These are phyloP conservation scores for Drosophila meridionalis DNA, from an alignment of 2,888 invertebrate genomes.

Conservation along the genomic window DNA sequence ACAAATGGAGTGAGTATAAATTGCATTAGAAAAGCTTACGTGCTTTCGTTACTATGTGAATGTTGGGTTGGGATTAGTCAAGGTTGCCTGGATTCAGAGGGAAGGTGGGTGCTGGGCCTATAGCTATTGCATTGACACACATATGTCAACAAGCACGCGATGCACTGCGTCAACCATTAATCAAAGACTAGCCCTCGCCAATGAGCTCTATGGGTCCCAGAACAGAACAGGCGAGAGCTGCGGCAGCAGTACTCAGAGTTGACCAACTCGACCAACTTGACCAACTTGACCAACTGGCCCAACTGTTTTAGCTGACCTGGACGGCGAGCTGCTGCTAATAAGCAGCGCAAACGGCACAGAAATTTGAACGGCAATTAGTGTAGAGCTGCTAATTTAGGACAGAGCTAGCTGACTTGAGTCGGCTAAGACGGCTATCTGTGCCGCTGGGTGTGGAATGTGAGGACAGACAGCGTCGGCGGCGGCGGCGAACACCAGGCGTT, in stretches of 20 bases:
- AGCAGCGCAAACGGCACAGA: slow-evolving; percentile 39
- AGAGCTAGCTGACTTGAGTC: slow-evolving; percentile 52
- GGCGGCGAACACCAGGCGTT: slow-evolving; percentile 18
- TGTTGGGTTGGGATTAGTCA: neutral
- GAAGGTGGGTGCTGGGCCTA: neutral
- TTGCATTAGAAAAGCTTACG: neutral
- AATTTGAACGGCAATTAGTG: slow-evolving; percentile 72
- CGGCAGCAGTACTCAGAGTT: neutral
- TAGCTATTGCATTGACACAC: slow-evolving; percentile 47
- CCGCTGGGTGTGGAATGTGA: slow-evolving; percentile 47
- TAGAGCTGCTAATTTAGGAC: slow-evolving; percentile 74
- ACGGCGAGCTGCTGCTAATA: slow-evolving; percentile 47
- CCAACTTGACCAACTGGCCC: slow-evolving; percentile 58
- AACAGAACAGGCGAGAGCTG: neutral
- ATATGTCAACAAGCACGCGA: slow-evolving; percentile 63
- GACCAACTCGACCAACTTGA: neutral
- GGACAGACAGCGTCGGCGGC: neutral
- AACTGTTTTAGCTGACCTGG: slow-evolving; percentile 48
- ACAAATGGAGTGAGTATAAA: neutral
- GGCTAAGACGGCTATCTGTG: slow-evolving; percentile 34
- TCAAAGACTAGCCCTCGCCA: slow-evolving; percentile 41
- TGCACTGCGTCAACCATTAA: slow-evolving; percentile 53
- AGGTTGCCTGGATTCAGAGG: neutral
- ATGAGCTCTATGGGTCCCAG: slow-evolving; percentile 5
- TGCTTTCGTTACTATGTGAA: slow-evolving; percentile 8